Evolutionary conservation across 2,797 vertebrate genomes (phyloP).

Genomic region (Poeciliopsis presidionis): DNA sequence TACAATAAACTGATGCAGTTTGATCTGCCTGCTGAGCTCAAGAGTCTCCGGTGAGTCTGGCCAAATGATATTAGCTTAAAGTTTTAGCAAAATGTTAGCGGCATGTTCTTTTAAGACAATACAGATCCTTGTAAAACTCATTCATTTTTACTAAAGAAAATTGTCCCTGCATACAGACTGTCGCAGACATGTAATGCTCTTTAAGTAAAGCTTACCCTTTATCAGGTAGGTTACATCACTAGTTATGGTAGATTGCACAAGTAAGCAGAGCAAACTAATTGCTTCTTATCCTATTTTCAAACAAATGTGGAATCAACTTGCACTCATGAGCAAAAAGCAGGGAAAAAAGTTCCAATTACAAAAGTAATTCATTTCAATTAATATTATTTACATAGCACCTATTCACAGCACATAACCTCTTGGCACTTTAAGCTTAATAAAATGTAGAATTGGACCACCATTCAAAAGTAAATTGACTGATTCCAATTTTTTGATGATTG

Average conservation of each 20-base stretch:
- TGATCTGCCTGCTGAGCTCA: constrained; percentile 86
- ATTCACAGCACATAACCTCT: too few species aligned
- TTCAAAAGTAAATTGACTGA: background rate
- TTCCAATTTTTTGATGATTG: background rate
- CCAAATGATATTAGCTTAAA: background rate
- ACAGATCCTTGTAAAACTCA: background rate
- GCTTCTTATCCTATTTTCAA: background rate
- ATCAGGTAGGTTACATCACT: background rate
- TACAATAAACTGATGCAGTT: constrained; percentile 85
- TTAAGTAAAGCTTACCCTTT: background rate
- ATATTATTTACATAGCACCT: too few species aligned
- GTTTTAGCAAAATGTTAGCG: background rate
- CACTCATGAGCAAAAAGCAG: background rate
- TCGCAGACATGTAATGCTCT: background rate
- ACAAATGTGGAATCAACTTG: background rate
- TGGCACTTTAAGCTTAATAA: background rate
- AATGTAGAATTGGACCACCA: background rate
- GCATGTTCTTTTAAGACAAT: background rate
- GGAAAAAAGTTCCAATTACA: background rate
- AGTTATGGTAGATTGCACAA: background rate
- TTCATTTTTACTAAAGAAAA: background rate
- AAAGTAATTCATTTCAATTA: too few species aligned
- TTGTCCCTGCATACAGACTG: background rate
- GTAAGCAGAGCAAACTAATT: background rate
- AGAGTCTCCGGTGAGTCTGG: constrained; percentile 84